phyloP scores from a whole-genome alignment of 1,140 invertebrate species.

The Cydia amplana region DNA sequence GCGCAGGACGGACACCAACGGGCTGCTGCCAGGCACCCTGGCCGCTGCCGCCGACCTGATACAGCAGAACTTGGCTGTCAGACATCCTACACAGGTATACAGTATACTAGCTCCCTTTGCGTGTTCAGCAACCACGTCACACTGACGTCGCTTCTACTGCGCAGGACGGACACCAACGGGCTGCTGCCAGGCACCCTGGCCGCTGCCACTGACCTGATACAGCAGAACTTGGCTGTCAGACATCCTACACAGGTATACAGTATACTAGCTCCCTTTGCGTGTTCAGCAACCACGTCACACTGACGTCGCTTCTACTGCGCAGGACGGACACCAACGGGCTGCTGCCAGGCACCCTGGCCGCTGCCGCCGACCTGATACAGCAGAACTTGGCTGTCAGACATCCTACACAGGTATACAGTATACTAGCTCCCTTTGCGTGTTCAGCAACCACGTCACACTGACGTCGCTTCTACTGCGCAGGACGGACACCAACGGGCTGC shows the following conservation, averaged over 20 bases:
- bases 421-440: not conserved
- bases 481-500: conserved; percentile 86
- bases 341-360: conserved; percentile 79
- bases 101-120: conserved; percentile 57
- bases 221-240: conserved; percentile 34
- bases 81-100: conserved; percentile 20
- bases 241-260: conserved; percentile 20
- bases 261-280: conserved; percentile 36
- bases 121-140: no score
- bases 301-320: conserved; percentile 84
- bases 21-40: conserved; percentile 76
- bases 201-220: conserved; percentile 76
- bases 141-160: conserved; percentile 84
- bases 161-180: conserved; percentile 86
- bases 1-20: conserved; percentile 90
- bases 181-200: conserved; percentile 79
- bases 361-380: conserved; percentile 74
- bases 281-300: no score
- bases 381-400: conserved; percentile 35
- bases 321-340: conserved; percentile 86
- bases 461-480: conserved; percentile 83
- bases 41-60: conserved; percentile 78
- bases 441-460: conserved; percentile 70
- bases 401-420: not conserved
- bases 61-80: conserved; percentile 33